Conservation (phyloP, 92 coral and sea anemone genomes). For the Paragorgia papillata region DNA sequence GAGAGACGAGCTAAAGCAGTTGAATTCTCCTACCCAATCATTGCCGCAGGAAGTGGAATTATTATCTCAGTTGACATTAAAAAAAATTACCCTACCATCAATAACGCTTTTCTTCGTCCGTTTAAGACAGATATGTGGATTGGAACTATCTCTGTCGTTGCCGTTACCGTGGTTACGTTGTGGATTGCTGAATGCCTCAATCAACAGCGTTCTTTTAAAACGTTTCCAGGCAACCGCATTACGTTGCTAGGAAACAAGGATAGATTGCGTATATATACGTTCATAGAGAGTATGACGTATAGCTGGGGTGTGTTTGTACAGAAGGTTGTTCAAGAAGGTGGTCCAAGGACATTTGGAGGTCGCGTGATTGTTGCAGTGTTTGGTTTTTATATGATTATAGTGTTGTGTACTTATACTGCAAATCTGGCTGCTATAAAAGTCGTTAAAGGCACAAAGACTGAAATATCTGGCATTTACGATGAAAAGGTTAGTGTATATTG, state of each 20-base stretch:
- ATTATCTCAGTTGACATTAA: constrained; percentile 62
- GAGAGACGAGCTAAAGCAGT: constrained; percentile 73
- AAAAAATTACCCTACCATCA: constrained; percentile 58
- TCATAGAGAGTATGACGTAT: constrained; percentile 81
- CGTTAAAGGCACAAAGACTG: constrained; percentile 63
- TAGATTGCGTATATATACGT: constrained; percentile 59
- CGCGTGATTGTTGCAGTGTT: constrained; percentile 79
- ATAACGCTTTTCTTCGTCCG: constrained; percentile 76
- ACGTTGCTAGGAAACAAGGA: background rate
- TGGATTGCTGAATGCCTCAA: constrained; percentile 70
- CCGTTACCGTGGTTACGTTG: constrained; percentile 52
- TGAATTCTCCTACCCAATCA: constrained; percentile 77
- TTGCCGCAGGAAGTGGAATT: constrained; percentile 66
- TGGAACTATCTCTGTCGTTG: constrained; percentile 66
- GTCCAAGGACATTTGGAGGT: constrained; percentile 77
- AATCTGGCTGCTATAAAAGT: constrained; percentile 84
- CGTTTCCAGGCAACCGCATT: background rate
- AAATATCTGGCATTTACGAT: constrained; percentile 80
- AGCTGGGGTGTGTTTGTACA: constrained; percentile 89
- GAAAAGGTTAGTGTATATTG: constrained; percentile 54
- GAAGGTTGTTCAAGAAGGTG: constrained; percentile 75
- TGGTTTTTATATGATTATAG: constrained; percentile 76
- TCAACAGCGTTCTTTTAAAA: constrained; percentile 5
- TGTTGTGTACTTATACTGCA: constrained; percentile 89
- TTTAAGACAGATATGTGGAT: constrained; percentile 73